Evolutionary conservation across 2,888 invertebrate species (phyloP).

Genomic region (Cataglyphis altisquamis): DNA sequence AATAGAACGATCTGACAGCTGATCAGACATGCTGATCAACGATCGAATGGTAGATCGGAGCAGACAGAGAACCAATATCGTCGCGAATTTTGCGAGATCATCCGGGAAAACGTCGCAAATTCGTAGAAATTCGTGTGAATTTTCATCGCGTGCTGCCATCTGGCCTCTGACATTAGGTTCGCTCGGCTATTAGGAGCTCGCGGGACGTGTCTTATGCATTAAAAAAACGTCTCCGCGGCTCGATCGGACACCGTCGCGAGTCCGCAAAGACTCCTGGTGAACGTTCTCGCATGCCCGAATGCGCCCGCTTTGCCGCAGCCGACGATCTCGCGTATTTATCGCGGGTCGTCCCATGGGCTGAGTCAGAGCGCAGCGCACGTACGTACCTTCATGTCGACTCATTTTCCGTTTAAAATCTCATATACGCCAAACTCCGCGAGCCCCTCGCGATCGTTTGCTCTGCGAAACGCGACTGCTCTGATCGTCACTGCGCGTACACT

Average conservation of each 20-base stretch:
- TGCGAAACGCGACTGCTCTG: conserved; percentile 73
- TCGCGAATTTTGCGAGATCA: conserved; percentile 49
- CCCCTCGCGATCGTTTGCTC: conserved; percentile 81
- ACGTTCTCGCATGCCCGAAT: conserved; percentile 20
- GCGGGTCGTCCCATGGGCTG: conserved; percentile 55
- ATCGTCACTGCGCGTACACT: conserved; percentile 80
- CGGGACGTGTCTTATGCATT: conserved; percentile 65
- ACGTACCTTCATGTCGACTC: conserved; percentile 98
- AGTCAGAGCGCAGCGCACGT: conserved; percentile 65
- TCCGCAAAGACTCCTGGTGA: conserved; percentile 47
- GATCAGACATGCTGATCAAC: conserved; percentile 7
- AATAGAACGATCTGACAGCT: conserved; percentile 72
- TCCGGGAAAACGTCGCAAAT: conserved; percentile 68
- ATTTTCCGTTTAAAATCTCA: conserved; percentile 89
- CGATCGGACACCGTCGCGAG: conserved; percentile 69
- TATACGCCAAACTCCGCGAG: conserved; percentile 83
- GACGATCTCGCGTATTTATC: conserved; percentile 30
- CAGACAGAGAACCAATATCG: background rate
- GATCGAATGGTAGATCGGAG: background rate
- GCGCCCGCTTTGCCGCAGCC: conserved; percentile 21
- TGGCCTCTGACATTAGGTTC: conserved; percentile 84
- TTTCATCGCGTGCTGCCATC: conserved; percentile 83
- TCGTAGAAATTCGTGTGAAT: conserved; percentile 76
- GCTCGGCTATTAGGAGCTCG: conserved; percentile 66
- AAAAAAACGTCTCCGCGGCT: conserved; percentile 59